Conservation (phyloP, 2,888 invertebrate genomes). For the Diploptera punctata region DNA sequence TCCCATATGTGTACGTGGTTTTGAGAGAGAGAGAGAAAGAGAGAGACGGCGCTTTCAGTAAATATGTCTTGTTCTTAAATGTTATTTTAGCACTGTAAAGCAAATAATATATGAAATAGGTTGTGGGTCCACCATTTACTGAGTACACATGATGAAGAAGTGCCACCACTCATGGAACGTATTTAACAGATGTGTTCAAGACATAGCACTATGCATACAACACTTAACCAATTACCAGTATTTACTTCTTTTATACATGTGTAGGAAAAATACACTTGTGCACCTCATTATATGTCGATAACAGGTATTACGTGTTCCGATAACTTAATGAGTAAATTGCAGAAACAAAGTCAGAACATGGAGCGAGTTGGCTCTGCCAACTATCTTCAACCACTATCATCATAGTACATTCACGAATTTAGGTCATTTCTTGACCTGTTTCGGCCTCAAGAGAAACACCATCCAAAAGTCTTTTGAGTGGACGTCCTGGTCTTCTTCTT, state of each 20-base stretch:
- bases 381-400: too few relatives aligned
- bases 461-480: too few relatives aligned
- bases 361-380: too few relatives aligned
- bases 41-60: slow-evolving; percentile 11
- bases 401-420: too few relatives aligned
- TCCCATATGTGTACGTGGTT: neutral
- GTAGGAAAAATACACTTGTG: too few relatives aligned
- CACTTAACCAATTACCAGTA: slow-evolving; percentile 10
- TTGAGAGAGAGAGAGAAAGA: neutral
- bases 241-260: neutral
- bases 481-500: too few relatives aligned
- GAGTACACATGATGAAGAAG: slow-evolving; percentile 8
- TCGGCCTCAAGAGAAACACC: too few relatives aligned
- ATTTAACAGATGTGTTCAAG: neutral
- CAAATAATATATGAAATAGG: neutral
- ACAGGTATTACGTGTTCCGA: too few relatives aligned
- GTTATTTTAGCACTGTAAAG: slow-evolving; percentile 26
- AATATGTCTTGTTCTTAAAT: slow-evolving; percentile 21
- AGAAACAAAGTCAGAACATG: too few relatives aligned
- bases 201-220: neutral
- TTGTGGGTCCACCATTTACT: slow-evolving; percentile 18
- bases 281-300: too few relatives aligned
- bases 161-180: neutral
- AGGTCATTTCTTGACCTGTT: too few relatives aligned
- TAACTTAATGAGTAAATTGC: too few relatives aligned